Base-by-base conservation (phyloP, 2,888 invertebrate species). In the Stenichneumon culpator region DNA sequence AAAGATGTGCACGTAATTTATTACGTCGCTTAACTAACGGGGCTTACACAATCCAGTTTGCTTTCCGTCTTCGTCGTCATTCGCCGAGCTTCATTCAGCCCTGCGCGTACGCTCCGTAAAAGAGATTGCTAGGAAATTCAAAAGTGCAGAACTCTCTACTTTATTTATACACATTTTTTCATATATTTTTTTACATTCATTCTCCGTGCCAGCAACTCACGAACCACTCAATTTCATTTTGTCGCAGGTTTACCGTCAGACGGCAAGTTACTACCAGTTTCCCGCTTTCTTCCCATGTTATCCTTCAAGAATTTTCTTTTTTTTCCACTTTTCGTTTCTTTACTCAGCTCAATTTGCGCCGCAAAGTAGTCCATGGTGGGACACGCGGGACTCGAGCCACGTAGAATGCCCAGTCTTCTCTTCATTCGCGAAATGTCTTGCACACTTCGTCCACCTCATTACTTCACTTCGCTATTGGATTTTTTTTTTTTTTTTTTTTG, bases 1-100 rank as follows among this genome's bases (percentile, higher is more conserved):
- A 47, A 54, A 70, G 68, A 60, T 39, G 74, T 52, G 74, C 65
- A 44, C 74, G 70, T 54, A 83, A 83, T 79, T 75, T 70, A 83
- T 83, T 65, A 70, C 36, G 22, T 69, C 32, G 68, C 54, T 75
- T 70, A 19, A 19, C 79, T 75, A 83, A 79, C 79, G 79, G 75
- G 54, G 57, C 79, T 70, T 19, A 70, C 68, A 79, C 70, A 79
- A 80, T 73, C 36, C 5, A 47, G 54, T 69, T 79, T 54, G 7
- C 65, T 69, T 50, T 74, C 73, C 68, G 25, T 52, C 39, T 60
- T 69, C 73, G 16, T 44, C n/a, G 14, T 19, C 39, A 16, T 65
- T 36, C 60, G 25, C 50, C 39, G 14, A 16, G 11, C 52, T 57
- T 72, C 14, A n/a, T 54, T 72, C 25, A 47, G 54, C 28, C 57